Evolutionary conservation across 2,888 invertebrate species (phyloP).

Genomic region (Apeira syringaria): DNA sequence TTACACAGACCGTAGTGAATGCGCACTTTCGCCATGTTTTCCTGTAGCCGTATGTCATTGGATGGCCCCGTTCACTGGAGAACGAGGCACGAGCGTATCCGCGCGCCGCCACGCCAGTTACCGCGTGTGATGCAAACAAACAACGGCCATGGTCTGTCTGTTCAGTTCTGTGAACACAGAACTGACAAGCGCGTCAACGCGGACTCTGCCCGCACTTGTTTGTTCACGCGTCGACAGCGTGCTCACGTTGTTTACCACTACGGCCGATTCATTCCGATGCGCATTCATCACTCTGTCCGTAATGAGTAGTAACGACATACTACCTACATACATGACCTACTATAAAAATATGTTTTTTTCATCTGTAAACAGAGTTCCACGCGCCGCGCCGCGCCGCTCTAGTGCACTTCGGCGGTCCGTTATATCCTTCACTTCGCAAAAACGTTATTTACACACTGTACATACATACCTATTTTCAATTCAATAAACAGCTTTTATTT

Average conservation of each 20-base stretch:
- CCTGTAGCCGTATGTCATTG: slow-evolving; percentile 34
- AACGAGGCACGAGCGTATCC: slow-evolving; percentile 4
- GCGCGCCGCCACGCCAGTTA: slow-evolving; percentile 8
- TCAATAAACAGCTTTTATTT: too few species aligned
- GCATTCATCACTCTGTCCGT: slow-evolving; percentile 54
- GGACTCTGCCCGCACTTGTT: slow-evolving; percentile 61
- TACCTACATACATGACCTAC: too few species aligned
- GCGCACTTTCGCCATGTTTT: slow-evolving; percentile 65
- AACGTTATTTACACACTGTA: too few species aligned
- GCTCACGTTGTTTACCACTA: slow-evolving; percentile 73
- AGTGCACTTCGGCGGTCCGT: too few species aligned
- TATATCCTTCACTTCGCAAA: too few species aligned
- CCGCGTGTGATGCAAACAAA: slow-evolving; percentile 39
- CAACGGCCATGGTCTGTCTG: slow-evolving; percentile 14
- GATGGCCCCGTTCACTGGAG: slow-evolving; percentile 33
- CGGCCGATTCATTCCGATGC: slow-evolving; percentile 58
- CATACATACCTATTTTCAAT: too few species aligned
- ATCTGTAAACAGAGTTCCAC: not conserved
- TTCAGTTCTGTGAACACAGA: not conserved
- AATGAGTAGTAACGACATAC: too few species aligned
- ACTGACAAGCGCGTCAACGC: slow-evolving; percentile 35
- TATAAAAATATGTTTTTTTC: slow-evolving; percentile 26
- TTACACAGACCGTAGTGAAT: slow-evolving; percentile 33
- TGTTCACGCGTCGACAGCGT: slow-evolving; percentile 76
- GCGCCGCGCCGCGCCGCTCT: not conserved